Base-by-base conservation (phyloP, 2,113 vertebrate species). In the Blennius ocellaris region DNA sequence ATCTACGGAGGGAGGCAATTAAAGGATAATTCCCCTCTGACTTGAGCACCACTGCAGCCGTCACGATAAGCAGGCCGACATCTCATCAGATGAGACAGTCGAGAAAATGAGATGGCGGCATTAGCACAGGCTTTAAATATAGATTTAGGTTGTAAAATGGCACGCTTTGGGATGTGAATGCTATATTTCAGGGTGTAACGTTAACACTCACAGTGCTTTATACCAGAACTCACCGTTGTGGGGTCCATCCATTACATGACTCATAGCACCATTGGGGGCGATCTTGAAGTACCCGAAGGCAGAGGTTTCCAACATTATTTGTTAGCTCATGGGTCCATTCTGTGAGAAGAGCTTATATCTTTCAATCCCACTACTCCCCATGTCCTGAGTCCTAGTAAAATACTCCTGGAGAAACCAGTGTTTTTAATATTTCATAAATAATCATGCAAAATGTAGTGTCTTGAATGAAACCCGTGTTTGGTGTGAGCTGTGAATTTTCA, bases 11-110 rank as follows among this genome's bases (percentile, higher is more conserved):
- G 78, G 55, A 76, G 72, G 82, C 61, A 83, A 82, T 87, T 82
- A 85, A 79, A 76, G 76, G 44, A 74, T 76, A 75, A 88, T 76
- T 88, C 78, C 74, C 71, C 60, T 63, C 62, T 66, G 78, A 70
- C 77, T 80, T 0, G 5, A 65, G 75, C 50, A 43, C 56, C 8
- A 15, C 47, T 37, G 80, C 72, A 77, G 72, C 78, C 86, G 87
- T 80, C 82, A 73, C 2, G 71, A 76, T 83, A 70, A 85, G 71
- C 64, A 38, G 56, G 65, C 69, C 1, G 30, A 63, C 21, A 12
- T 86, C 73, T 83, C 70, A 83, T 87, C 76, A 76, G 64, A 86
- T 36, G 41, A 83, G 81, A 78, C 77, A 53, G 63, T 8, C 45
- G 64, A 53, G 71, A 37, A 45, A 62, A 71, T 16, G 56, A 16